Base-by-base conservation (phyloP, 30 jellyfish, hydroid and myxozoan species). In the Morbakka virulenta region DNA sequence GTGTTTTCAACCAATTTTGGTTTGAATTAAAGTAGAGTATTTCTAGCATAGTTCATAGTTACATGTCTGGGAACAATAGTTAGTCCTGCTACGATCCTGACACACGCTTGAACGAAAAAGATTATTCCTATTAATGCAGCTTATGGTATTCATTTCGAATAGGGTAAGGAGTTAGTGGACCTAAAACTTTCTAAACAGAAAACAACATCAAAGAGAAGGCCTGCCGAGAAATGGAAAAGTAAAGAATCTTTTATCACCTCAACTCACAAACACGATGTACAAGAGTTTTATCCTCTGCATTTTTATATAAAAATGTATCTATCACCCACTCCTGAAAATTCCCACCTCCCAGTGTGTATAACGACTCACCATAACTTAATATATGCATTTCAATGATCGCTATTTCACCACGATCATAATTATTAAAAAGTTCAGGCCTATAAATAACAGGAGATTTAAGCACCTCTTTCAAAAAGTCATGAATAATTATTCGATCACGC, bases 351-450 rank as follows among this genome's bases (percentile, higher is more conserved):
- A 85, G 12, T 3, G 98, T 92, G 62, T 68, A 92, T 71, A 92
- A 51, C 22, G 98, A 92, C 73, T 92, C 98, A 53, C 98, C 98
- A 50, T 83, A 53, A 52, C 96, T 86, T 2, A 92, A 79, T 12
- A 92, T 92, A 78, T 92, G 80, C 98, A 92, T 92, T 64, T 92
- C 98, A 21, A 92, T 70, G n/a, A 92, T 79, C 13, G 98, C 95
- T 14, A 92, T 75, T 52, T 85, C 95, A 25, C 98, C 98, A 35
- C 94, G 87, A 35, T 92, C 98, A 72, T 62, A 64, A 22, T 83
- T 35, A 4, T 81, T 87, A 64, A 70, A 79, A 24, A 69, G 68
- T n/a, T 26, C 79, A 1, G 98, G 96, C 21, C 47, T 20, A 34
- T 83, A 92, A 1, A 66, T 62, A 4, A 47, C 30, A 2, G 96